Evolutionary conservation across 2,113 vertebrate genomes (phyloP), one percentile per base, ranked within the genome.

Genomic region (Illadopsis cleaveri): DNA sequence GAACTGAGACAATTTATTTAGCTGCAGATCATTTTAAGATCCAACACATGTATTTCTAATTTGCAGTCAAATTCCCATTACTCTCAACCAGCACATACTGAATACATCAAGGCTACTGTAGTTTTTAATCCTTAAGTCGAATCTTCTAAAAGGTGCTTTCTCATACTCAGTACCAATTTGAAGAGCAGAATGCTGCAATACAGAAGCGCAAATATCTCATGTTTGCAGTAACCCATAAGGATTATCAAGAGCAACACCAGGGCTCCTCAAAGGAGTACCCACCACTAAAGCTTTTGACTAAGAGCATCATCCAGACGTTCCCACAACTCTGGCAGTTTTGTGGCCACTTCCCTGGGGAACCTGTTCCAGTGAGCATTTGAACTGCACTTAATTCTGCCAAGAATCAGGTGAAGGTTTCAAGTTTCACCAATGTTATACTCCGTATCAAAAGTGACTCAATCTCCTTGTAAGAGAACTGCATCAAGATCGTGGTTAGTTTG

Each of bases 201-300:
- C 2, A 77, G n/a, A 38, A 62, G 42, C 23, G 50, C 2, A 17
- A 24, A 0, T 15, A 23, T 5, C 20, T 33, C 0, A 1, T 3
- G 2, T 12, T 50, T 20, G n/a, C 53, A 31, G 8, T 25, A 33
- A 65, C 5, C 12, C 1, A 0, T 13, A 30, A 27, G 2, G 18
- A 68, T 18, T 4, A 31, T 4, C 0, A 2, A 47, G 8, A 68
- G 8, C 10, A 54, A 33, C 13, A 45, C 37, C 24, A 44, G 20
- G 28, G 17, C 23, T 84, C 11, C 18, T 56, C 0, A 2, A 12
- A 25, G 7, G 18, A 48, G 33, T 24, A 48, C 15, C 19, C 4
- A 18, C 23, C 28, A 54, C 9, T 33, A 22, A 68, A 62, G 10
- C 1, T 1, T 10, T 15, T 12, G 11, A 38, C 12, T 10, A 30